Evolutionary conservation across 1,140 invertebrate genomes (phyloP).

Genomic region (Centruroides sculpturatus): DNA sequence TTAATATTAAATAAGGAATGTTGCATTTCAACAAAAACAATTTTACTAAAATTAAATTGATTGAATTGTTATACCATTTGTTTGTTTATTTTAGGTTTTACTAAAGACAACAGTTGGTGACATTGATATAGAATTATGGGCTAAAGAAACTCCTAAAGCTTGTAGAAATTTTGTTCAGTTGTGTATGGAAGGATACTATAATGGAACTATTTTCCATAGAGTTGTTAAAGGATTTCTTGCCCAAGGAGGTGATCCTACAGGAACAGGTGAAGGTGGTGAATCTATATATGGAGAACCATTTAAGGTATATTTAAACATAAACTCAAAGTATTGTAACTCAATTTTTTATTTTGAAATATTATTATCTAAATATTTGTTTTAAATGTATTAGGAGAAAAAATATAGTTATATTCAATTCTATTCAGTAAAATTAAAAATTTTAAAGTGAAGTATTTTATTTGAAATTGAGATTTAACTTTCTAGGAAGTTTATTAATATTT

Average conservation of each 20-base stretch:
- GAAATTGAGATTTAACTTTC: no score
- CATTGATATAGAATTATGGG: constrained; percentile 96
- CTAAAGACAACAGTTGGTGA: constrained; percentile 86
- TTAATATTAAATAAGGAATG: no score
- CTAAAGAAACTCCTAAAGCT: constrained; percentile 87
- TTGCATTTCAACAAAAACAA: constrained; percentile 2
- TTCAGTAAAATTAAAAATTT: no score
- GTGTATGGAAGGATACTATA: constrained; percentile 93
- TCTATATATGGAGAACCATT: constrained; percentile 88
- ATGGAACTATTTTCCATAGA: constrained; percentile 81
- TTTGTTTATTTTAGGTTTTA: constrained; percentile 48
- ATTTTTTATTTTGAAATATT: no score
- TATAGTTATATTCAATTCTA: no score
- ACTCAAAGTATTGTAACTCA: no score
- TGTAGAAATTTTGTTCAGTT: constrained; percentile 94
- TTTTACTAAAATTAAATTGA: neutral
- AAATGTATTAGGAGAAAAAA: no score
- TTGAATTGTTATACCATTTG: neutral
- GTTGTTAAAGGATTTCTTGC: constrained; percentile 83
- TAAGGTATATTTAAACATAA: constrained; percentile 44
- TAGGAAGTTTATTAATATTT: no score
- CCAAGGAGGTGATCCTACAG: constrained; percentile 92
- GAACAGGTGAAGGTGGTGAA: constrained; percentile 85
- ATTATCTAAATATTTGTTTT: no score
- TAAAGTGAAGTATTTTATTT: no score